Percentiles rank a stretch among this genome's conserved stretches.
phyloP scores from a whole-genome alignment of 2,888 invertebrate genomes.

The Eupithecia vulgata region DNA sequence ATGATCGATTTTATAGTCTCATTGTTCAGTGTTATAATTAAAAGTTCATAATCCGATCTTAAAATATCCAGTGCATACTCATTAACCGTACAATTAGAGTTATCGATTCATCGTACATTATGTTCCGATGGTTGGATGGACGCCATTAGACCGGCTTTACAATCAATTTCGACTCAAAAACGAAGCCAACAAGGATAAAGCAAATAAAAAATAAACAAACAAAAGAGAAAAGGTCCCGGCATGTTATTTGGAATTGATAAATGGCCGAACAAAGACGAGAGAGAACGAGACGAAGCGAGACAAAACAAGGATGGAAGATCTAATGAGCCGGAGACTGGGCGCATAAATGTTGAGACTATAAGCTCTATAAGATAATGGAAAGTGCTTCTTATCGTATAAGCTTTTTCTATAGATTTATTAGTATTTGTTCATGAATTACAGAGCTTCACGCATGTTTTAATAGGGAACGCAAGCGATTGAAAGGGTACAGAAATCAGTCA shows the following conservation, averaged over 20 bases:
- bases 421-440: slow-evolving; percentile 63
- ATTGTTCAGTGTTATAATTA: slow-evolving; percentile 49
- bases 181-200: slow-evolving; percentile 74
- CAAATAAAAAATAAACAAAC: slow-evolving; percentile 82
- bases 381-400: slow-evolving; percentile 67
- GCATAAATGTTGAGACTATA: slow-evolving; percentile 61
- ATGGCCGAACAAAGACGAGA: slow-evolving; percentile 79
- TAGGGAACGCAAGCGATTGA: slow-evolving; percentile 56
- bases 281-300: slow-evolving; percentile 70
- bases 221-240: slow-evolving; percentile 78
- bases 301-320: slow-evolving; percentile 65
- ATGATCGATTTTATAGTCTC: slow-evolving; percentile 50
- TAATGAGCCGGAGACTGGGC: slow-evolving; percentile 75
- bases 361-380: slow-evolving; percentile 77
- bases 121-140: slow-evolving; percentile 58
- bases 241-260: slow-evolving; percentile 84
- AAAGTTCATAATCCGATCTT: slow-evolving; percentile 41
- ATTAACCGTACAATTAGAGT: slow-evolving; percentile 73
- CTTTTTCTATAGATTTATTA: slow-evolving; percentile 47
- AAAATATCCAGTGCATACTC: slow-evolving; percentile 58
- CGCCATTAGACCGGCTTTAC: slow-evolving; percentile 78
- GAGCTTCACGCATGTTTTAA: slow-evolving; percentile 62
- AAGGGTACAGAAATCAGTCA: slow-evolving; percentile 61
- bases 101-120: slow-evolving; percentile 76
- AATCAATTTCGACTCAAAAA: slow-evolving; percentile 81